Percentiles rank a stretch among this genome's conserved stretches.
phyloP scores from a whole-genome alignment of 2,113 vertebrate species.

The Bufo bufo region DNA sequence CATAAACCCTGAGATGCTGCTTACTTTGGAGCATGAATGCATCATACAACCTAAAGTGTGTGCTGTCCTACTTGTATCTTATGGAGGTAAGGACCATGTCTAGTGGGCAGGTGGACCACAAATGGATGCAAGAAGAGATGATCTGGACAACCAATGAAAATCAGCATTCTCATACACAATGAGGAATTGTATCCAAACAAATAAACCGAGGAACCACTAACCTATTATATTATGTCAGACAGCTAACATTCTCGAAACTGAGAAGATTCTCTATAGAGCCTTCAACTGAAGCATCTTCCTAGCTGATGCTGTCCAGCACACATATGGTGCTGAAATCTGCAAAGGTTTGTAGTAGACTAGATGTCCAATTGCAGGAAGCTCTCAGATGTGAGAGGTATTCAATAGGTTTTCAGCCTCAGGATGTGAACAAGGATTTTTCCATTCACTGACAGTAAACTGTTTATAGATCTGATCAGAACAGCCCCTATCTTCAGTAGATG shows the following conservation, averaged over 20 bases:
- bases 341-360: background rate
- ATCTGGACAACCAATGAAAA: too few species aligned
- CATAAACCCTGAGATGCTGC: too few species aligned
- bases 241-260: too few species aligned
- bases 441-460: background rate
- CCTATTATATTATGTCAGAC: background rate
- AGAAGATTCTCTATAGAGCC: background rate
- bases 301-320: background rate
- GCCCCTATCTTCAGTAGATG: background rate
- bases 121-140: too few species aligned
- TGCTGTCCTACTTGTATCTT: too few species aligned
- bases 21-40: too few species aligned
- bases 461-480: background rate
- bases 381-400: background rate
- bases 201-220: background rate
- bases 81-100: too few species aligned
- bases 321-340: slow-evolving; percentile 14
- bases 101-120: too few species aligned
- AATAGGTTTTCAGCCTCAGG: background rate
- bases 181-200: too few species aligned
- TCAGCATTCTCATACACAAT: too few species aligned
- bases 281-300: background rate
- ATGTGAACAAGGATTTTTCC: background rate
- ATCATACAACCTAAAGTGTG: too few species aligned
- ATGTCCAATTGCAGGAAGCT: background rate